phyloP scores from a whole-genome alignment of 1,140 invertebrate genomes.

The Caenorhabditis tropicalis region DNA sequence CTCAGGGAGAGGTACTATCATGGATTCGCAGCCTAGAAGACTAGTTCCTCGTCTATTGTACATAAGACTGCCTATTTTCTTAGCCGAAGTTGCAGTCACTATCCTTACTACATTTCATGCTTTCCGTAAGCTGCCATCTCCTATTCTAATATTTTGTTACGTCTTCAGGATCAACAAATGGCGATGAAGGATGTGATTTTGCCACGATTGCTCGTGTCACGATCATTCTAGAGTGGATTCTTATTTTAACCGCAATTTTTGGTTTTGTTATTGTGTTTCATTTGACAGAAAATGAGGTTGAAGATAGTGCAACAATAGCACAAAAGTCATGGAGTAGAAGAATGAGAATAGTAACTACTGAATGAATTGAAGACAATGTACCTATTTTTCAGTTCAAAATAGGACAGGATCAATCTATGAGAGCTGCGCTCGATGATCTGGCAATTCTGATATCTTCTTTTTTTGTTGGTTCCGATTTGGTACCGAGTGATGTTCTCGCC shows the following conservation, averaged over 20 bases:
- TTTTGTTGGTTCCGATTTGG: conserved; percentile 77
- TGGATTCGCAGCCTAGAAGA: conserved; percentile 59
- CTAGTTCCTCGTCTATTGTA: conserved; percentile 63
- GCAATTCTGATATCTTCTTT: conserved; percentile 65
- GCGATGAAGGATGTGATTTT: conserved; percentile 46
- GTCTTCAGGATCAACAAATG: conserved; percentile 45
- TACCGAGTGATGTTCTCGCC: conserved; percentile 86
- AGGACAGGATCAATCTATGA: conserved; percentile 62
- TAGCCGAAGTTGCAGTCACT: conserved; percentile 65
- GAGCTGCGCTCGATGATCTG: conserved; percentile 68
- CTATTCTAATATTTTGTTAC: background rate
- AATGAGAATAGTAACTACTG: conserved; percentile 57
- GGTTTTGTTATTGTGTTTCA: conserved; percentile 69
- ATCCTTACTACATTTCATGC: conserved; percentile 57
- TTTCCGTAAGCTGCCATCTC: conserved; percentile 57
- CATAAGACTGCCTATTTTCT: conserved; percentile 66
- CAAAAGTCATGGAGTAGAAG: conserved; percentile 60
- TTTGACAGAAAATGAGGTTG: conserved; percentile 58
- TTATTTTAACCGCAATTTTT: conserved; percentile 62
- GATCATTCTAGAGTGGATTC: conserved; percentile 65
- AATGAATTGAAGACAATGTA: background rate
- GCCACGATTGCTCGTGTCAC: conserved; percentile 55
- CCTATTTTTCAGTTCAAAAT: conserved; percentile 69
- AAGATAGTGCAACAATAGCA: conserved; percentile 61
- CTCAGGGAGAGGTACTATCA: conserved; percentile 64